These are phyloP conservation scores for Vireo griseus DNA, from an alignment of 2,797 vertebrate genomes.

Conservation along the genomic window DNA sequence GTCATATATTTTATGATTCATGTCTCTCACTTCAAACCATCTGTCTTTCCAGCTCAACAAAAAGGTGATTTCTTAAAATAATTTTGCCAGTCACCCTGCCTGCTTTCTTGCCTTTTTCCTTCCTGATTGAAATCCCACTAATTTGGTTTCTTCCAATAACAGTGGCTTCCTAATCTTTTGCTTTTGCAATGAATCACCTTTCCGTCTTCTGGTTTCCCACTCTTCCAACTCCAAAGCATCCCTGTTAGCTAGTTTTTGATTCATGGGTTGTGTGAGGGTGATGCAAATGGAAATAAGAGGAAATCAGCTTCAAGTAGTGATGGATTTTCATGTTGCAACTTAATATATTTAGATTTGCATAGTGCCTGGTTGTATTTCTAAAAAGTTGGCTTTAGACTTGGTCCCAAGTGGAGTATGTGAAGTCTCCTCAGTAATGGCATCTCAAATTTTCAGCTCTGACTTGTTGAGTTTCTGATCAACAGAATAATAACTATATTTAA, in stretches of 20 bases:
- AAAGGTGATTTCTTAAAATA: background rate
- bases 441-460: background rate
- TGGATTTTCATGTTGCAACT: background rate
- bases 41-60: background rate
- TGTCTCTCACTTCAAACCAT: background rate
- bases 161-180: background rate
- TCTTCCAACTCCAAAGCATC: background rate
- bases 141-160: background rate
- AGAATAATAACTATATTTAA: background rate
- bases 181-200: background rate
- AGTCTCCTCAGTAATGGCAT: background rate
- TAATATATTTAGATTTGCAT: background rate
- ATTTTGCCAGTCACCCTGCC: background rate
- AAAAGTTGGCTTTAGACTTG: background rate
- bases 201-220: background rate
- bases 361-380: background rate
- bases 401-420: background rate
- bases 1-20: background rate
- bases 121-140: background rate
- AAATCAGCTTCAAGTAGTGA: background rate
- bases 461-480: background rate
- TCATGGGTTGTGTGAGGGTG: background rate
- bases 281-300: background rate
- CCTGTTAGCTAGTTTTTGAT: background rate
- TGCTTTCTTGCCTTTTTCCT: background rate